Conservation (phyloP, 2,888 invertebrate species). For the Bimastos eiseni region DNA sequence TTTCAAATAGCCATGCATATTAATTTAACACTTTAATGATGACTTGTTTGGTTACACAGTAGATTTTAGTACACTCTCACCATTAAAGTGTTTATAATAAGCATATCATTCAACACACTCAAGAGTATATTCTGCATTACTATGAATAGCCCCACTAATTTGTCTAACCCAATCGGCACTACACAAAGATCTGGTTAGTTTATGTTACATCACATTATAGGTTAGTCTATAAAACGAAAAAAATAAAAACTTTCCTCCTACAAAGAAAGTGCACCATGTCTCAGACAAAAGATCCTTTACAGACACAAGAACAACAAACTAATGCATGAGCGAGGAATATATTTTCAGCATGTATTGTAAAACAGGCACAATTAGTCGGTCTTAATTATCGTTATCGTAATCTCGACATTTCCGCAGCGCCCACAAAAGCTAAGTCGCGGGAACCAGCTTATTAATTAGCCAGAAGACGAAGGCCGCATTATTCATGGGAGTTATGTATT, state of each 20-base stretch:
- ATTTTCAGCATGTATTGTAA: neutral
- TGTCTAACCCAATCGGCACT: neutral
- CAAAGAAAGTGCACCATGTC: neutral
- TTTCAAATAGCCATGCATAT: too few relatives aligned
- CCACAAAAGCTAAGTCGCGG: too few relatives aligned
- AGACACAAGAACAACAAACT: neutral
- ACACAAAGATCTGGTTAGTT: neutral
- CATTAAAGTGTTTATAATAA: neutral
- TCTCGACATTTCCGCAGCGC: too few relatives aligned
- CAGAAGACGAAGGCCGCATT: neutral
- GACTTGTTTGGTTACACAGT: too few relatives aligned
- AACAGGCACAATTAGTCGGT: neutral
- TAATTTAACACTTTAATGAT: too few relatives aligned
- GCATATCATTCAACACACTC: neutral
- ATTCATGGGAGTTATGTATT: neutral
- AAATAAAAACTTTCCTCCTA: neutral
- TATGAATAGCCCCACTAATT: neutral
- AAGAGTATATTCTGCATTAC: neutral
- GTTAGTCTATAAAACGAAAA: neutral
- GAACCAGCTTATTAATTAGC: too few relatives aligned
- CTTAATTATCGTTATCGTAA: neutral
- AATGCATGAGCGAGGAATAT: neutral
- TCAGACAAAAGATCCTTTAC: neutral
- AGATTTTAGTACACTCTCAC: too few relatives aligned
- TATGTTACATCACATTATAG: too few relatives aligned